Base-by-base conservation (phyloP, 2,888 invertebrate species). In the Parnassius apollo region DNA sequence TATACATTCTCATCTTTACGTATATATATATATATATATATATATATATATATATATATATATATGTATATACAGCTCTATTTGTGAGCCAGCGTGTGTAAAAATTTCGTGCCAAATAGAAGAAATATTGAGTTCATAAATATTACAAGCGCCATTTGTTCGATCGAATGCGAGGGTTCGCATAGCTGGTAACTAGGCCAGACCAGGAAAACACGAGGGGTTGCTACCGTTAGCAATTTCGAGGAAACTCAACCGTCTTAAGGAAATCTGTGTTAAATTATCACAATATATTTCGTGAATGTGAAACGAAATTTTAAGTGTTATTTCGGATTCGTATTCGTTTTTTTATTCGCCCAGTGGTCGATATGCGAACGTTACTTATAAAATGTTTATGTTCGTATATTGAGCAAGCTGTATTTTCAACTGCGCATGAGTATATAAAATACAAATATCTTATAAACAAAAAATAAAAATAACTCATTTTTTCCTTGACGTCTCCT, bases 71-170 rank as follows among this genome's bases (percentile, higher is more conserved):
- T 18, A 18, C 35, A 35, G 7, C 3, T 35, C 7, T 35, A 35
- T 35, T 57, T 42, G 50, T 42, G 54, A n/a, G 10, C 46, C 44
- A 52, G 60, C 61, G 50, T 57, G 62, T 62, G 50, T 60, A 42
- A 64, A 71, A 64, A 70, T 68, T 69, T 68, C 66, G 65, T 59
- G 64, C 69, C 64, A 63, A 72, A 73, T 70, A 69, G 70, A 73
- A 69, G 76, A 77, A 81, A 75, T 75, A 45, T 53, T 46, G 75
- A 76, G 75, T 60, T 66, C 81, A 87, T 89, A 84, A 85, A 89
- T 89, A 88, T 81, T 83, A 81, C 83, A 77, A 76, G 83, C 80
- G 73, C 85, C 86, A 87, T 90, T 90, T 88, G 86, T 86, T 88
- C 83, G 79, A 78, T 80, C 82, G 78, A 84, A 78, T 75, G 77